Base-by-base conservation (phyloP, 2,888 invertebrate species). In the Pterobdella sp. region DNA sequence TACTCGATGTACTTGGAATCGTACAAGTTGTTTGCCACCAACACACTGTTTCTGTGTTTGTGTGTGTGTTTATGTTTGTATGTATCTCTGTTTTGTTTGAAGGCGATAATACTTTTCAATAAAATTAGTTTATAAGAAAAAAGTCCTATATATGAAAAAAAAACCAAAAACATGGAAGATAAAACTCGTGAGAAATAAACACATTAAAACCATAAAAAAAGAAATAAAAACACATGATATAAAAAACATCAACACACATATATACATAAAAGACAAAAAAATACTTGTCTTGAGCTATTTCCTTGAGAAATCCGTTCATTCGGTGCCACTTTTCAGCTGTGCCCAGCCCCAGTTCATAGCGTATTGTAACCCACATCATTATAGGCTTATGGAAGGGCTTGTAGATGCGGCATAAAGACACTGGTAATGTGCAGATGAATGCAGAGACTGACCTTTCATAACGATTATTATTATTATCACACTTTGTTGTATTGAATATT, bases 11-110 rank as follows among this genome's bases (percentile, higher is more conserved):
- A 78, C 64, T 77, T 76, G 7, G 76, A 76, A 66, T 78, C 78
- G 60, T 78, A 78, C 10, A 78, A 71, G 68, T 78, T 78, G 66
- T 78, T 78, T n/a, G 78, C 78, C 29, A 76, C 78, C 22, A 78
- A 60, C 31, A 78, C 52, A 56, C 74, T 76, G 34, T 60, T 35
- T 26, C 72, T 60, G 31, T 74, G 31, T 14, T 42, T 34, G 26
- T 42, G 42, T 42, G 42, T 7, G 7, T 7, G 42, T 14, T n/a
- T n/a, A n/a, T n/a, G n/a, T n/a, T n/a, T n/a, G n/a, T n/a, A n/a
- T n/a, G n/a, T n/a, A n/a, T n/a, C n/a, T n/a, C n/a, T n/a, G n/a
- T n/a, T n/a, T n/a, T n/a, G n/a, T n/a, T n/a, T n/a, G n/a, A n/a
- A n/a, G n/a, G n/a, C n/a, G n/a, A n/a, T n/a, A n/a, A n/a, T n/a